Percentiles rank a stretch among this genome's conserved stretches.
Conservation (phyloP, 2,888 invertebrate genomes). For the Opisthograptis luteolata region DNA sequence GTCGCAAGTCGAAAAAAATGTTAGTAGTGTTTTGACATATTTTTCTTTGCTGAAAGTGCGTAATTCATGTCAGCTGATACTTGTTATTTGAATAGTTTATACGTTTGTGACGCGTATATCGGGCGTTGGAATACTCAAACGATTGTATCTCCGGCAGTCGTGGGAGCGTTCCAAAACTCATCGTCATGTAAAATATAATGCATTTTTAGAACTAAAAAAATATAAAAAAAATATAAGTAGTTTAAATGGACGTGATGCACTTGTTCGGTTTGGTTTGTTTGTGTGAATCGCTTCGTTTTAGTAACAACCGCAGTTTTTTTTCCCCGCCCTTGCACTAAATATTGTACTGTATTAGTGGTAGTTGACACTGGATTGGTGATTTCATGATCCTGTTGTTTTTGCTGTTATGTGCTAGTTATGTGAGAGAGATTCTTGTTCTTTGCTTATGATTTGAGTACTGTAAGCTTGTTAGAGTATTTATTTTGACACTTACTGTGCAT, state of each 20-base stretch:
- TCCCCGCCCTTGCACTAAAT: conserved; percentile 70
- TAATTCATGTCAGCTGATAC: conserved; percentile 84
- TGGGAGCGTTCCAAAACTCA: conserved; percentile 73
- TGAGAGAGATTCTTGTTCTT: conserved; percentile 43
- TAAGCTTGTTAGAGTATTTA: conserved; percentile 22
- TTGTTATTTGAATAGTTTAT: conserved; percentile 66
- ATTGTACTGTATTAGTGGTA: conserved; percentile 48
- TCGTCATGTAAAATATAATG: conserved; percentile 72
- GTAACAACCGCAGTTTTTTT: conserved; percentile 56
- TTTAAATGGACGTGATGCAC: conserved; percentile 79
- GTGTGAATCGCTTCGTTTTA: conserved; percentile 79
- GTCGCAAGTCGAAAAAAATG: conserved; percentile 83
- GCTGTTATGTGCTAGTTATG: conserved; percentile 45
- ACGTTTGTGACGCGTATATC: conserved; percentile 39
- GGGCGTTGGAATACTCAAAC: conserved; percentile 75
- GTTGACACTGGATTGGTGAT: conserved; percentile 22
- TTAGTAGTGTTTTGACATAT: conserved; percentile 85
- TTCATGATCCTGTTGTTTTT: conserved; percentile 37
- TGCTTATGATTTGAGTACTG: conserved; percentile 33
- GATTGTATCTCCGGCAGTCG: conserved; percentile 53
- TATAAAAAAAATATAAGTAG: conserved; percentile 62
- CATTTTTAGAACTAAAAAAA: conserved; percentile 71
- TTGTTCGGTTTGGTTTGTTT: conserved; percentile 71
- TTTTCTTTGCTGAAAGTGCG: conserved; percentile 86
- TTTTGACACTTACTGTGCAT: conserved; percentile 7